Evolutionary conservation across 2,113 vertebrate genomes (phyloP).

Genomic region (Halichoerus grypus): DNA sequence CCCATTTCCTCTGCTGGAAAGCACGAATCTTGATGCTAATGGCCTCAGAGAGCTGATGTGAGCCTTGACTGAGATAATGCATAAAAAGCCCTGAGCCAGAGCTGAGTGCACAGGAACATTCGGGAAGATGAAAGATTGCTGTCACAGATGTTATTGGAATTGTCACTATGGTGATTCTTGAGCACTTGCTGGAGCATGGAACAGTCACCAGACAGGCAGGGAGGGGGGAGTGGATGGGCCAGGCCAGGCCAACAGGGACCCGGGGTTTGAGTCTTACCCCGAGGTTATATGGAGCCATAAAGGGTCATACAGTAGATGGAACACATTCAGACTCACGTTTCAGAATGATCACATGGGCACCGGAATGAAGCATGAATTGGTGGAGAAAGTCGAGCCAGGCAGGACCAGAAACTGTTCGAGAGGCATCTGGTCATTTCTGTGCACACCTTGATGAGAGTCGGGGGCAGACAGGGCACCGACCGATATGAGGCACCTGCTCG

Average conservation of each 20-base stretch:
- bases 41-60: accelerated
- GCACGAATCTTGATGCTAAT: accelerated
- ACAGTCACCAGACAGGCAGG: accelerated
- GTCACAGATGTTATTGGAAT: accelerated
- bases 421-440: accelerated
- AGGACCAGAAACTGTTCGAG: background rate
- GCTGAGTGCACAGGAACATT: background rate
- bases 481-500: background rate
- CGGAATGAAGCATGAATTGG: accelerated
- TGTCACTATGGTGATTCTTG: accelerated
- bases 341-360: background rate
- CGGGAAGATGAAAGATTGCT: background rate
- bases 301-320: accelerated
- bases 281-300: background rate
- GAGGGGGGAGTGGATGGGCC: accelerated
- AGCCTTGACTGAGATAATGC: background rate
- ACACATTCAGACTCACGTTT: background rate
- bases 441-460: accelerated
- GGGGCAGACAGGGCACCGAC: background rate
- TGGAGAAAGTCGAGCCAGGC: background rate
- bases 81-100: background rate
- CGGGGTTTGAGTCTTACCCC: background rate
- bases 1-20: accelerated
- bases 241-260: background rate
- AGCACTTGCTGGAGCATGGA: accelerated